Conservation (phyloP, 2,113 vertebrate species). For the Hippocampus zosterae region DNA sequence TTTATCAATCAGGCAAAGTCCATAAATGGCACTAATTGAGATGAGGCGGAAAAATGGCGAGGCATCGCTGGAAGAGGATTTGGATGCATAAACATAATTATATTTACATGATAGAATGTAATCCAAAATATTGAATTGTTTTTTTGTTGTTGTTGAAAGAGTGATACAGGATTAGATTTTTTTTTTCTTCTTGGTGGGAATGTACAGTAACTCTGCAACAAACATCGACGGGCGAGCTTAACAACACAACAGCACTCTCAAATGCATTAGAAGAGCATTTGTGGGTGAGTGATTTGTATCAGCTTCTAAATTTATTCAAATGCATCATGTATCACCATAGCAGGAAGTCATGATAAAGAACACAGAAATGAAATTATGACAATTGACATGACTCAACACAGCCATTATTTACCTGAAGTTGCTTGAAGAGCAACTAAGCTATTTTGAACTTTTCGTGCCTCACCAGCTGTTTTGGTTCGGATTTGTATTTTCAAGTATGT, state of each 20-base stretch:
- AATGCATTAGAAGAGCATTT: constrained; percentile 1
- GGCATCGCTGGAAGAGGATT: not conserved
- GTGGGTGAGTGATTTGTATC: not conserved
- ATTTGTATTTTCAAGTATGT: no score
- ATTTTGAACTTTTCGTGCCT: not conserved
- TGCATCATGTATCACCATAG: not conserved
- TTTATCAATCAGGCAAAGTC: constrained; percentile 20
- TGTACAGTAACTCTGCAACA: not conserved
- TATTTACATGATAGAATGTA: not conserved
- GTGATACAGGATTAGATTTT: not conserved
- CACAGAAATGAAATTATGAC: not conserved
- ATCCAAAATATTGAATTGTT: constrained; percentile 11
- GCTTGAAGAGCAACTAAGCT: not conserved
- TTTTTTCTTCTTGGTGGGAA: not conserved
- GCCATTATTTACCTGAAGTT: no score
- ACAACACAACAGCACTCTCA: not conserved
- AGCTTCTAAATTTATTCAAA: not conserved
- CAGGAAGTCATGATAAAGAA: not conserved
- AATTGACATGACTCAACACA: not conserved
- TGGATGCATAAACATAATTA: not conserved
- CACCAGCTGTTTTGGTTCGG: not conserved
- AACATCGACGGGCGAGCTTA: not conserved
- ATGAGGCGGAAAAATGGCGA: constrained; percentile 7
- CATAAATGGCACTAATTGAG: constrained; percentile 2
- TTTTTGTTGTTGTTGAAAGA: not conserved